phyloP scores from a whole-genome alignment of 2,797 vertebrate species.

The Neostethus bicornis region DNA sequence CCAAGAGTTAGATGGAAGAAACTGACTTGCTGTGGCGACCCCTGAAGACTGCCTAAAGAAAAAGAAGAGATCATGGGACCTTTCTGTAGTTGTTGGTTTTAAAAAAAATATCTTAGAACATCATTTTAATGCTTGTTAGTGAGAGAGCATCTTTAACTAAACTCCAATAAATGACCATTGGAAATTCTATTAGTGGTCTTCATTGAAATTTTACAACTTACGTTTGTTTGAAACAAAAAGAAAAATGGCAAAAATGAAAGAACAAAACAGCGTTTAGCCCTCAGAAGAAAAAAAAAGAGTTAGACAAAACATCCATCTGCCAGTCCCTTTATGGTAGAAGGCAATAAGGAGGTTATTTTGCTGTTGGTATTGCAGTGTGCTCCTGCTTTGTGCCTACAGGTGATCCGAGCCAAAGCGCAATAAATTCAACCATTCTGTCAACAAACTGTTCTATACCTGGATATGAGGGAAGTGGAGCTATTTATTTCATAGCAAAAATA shows the following conservation, averaged over 20 bases:
- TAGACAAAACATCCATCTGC: constrained; percentile 69
- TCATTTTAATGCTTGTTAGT: neutral
- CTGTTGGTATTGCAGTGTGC: constrained; percentile 65
- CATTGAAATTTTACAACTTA: constrained; percentile 49
- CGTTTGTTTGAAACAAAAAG: constrained; percentile 46
- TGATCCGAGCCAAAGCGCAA: constrained; percentile 64
- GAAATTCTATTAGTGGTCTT: constrained; percentile 13
- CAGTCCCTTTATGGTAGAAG: constrained; percentile 62
- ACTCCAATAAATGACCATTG: constrained; percentile 1
- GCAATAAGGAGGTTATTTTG: constrained; percentile 75
- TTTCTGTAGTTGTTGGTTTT: too few relatives aligned
- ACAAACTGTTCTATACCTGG: constrained; percentile 60
- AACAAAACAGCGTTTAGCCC: constrained; percentile 60
- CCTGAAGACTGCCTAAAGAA: too few relatives aligned
- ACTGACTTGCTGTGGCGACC: too few relatives aligned
- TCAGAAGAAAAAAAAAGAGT: constrained; percentile 67
- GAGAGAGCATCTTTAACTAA: neutral
- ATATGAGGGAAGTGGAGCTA: constrained; percentile 65
- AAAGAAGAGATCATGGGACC: too few relatives aligned
- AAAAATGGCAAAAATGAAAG: constrained; percentile 42
- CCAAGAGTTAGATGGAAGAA: too few relatives aligned
- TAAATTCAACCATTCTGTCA: constrained; percentile 71
- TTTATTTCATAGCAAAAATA: constrained; percentile 71
- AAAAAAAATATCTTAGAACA: neutral
- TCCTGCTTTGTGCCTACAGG: constrained; percentile 65